Percentiles rank a stretch among this genome's conserved stretches.
Evolutionary conservation across 2,113 vertebrate genomes (phyloP).

Genomic region (Cyanistes caeruleus): DNA sequence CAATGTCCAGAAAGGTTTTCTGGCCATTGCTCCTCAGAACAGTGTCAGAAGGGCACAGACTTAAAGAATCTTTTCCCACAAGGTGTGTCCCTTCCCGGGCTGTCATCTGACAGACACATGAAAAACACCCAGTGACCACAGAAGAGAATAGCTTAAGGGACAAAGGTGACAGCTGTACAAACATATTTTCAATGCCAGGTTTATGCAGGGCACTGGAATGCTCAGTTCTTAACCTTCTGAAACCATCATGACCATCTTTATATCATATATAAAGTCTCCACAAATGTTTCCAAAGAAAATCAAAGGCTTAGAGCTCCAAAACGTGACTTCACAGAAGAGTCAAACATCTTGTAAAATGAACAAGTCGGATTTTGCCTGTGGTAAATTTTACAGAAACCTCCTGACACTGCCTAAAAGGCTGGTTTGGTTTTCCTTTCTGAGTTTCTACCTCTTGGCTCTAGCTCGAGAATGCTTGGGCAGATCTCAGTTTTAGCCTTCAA

Average conservation of each 20-base stretch:
- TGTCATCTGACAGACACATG: background rate
- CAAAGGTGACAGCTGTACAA: conserved; percentile 61
- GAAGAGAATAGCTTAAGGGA: conserved; percentile 41
- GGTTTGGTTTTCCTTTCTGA: background rate
- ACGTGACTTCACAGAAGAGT: background rate
- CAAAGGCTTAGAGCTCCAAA: background rate
- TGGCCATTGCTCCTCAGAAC: background rate
- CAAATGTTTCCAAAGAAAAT: background rate
- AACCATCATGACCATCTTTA: background rate
- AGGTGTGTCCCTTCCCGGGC: conserved; percentile 46
- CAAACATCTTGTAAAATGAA: background rate
- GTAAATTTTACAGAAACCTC: conserved; percentile 36
- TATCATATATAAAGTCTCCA: background rate
- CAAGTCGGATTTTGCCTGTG: background rate
- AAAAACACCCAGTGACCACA: conserved; percentile 50
- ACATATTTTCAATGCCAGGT: conserved; percentile 48
- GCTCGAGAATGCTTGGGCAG: conserved; percentile 12
- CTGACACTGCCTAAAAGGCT: background rate
- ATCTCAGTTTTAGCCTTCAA: conserved; percentile 67
- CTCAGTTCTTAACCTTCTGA: background rate
- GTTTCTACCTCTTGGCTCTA: conserved; percentile 43
- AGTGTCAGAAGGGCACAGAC: conserved; percentile 43
- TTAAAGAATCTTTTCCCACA: conserved; percentile 58
- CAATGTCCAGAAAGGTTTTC: background rate
- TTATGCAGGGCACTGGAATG: background rate